These are phyloP conservation scores for Dendrolimus pini DNA, from an alignment of 2,888 invertebrate genomes.

Conservation along the genomic window DNA sequence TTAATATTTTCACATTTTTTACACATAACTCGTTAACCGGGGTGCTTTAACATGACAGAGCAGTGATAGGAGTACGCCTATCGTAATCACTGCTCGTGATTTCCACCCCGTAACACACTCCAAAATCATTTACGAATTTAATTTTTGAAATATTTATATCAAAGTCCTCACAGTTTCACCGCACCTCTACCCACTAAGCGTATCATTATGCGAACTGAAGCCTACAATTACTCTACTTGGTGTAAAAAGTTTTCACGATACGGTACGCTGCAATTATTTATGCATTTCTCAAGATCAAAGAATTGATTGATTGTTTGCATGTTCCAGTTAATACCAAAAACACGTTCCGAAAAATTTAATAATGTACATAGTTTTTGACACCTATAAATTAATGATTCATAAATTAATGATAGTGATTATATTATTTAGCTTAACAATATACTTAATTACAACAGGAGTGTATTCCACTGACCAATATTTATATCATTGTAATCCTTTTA, in stretches of 20 bases:
- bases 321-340: conserved; percentile 27
- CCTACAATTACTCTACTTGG: conserved; percentile 53
- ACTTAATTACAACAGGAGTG: too few species aligned
- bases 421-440: too few species aligned
- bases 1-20: too few species aligned
- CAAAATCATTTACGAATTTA: conserved; percentile 55
- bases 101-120: conserved; percentile 63
- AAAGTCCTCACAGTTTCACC: conserved; percentile 48
- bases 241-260: conserved; percentile 43
- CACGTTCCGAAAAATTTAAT: conserved; percentile 14
- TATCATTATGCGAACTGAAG: conserved; percentile 55
- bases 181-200: conserved; percentile 43
- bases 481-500: too few species aligned
- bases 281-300: conserved; percentile 22
- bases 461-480: too few species aligned
- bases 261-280: conserved; percentile 19
- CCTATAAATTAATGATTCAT: not conserved
- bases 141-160: conserved; percentile 46
- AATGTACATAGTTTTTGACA: not conserved
- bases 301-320: conserved; percentile 44
- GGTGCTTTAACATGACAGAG: conserved; percentile 30
- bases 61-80: conserved; percentile 63
- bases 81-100: conserved; percentile 54
- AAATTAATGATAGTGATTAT: too few species aligned
- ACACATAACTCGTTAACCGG: conserved; percentile 43